Conservation (phyloP, 1,140 invertebrate species). For the Pteromalus puparum region DNA sequence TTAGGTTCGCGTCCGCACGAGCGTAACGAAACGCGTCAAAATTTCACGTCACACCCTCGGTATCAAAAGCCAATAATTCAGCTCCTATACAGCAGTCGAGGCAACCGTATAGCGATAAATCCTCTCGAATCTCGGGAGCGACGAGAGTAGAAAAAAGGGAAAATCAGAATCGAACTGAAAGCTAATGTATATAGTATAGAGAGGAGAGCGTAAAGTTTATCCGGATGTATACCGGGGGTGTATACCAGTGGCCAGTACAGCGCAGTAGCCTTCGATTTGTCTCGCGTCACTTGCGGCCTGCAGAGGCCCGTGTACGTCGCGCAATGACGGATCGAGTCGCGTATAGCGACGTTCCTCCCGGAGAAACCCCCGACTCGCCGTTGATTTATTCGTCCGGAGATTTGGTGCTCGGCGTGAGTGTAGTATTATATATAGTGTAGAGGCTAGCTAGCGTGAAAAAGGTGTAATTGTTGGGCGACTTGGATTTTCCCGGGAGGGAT, state of each 20-base stretch:
- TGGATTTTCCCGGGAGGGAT: not conserved
- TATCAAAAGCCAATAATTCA: too few relatives aligned
- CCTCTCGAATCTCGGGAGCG: not conserved
- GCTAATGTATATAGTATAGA: not conserved
- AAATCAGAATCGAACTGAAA: not conserved
- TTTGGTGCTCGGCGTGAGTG: not conserved
- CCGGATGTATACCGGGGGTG: too few relatives aligned
- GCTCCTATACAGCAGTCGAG: too few relatives aligned
- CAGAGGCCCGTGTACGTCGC: not conserved
- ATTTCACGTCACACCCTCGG: too few relatives aligned
- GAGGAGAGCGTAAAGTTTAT: not conserved
- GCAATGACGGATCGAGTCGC: constrained; percentile 32
- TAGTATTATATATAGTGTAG: not conserved
- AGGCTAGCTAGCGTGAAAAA: not conserved
- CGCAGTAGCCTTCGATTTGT: constrained; percentile 36
- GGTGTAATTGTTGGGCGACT: not conserved
- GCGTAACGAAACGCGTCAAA: too few relatives aligned
- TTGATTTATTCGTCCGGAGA: constrained; percentile 21
- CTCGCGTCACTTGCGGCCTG: constrained; percentile 38
- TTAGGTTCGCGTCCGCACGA: too few relatives aligned
- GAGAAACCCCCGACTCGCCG: not conserved
- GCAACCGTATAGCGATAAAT: too few relatives aligned
- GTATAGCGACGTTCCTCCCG: not conserved
- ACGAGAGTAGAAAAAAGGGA: not conserved
- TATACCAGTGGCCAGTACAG: not conserved